Percentiles rank a stretch among this genome's conserved stretches.
These are phyloP conservation scores for Enteromius radiatus DNA, from an alignment of 2,797 vertebrate species.

Conservation along the genomic window DNA sequence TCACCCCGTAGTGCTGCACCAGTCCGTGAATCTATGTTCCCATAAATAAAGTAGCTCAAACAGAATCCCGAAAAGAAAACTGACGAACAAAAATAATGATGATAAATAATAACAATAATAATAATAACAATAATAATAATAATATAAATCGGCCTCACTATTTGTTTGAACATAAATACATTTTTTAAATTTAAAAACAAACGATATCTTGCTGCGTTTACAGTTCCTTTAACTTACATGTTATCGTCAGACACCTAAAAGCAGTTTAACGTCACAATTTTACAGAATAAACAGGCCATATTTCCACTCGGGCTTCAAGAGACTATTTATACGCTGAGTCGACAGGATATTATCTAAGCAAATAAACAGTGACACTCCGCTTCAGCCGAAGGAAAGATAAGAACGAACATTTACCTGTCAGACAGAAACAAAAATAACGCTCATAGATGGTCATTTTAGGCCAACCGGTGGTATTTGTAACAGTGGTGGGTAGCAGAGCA, in stretches of 20 bases:
- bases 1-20: too few relatives aligned
- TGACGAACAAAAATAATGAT: not conserved
- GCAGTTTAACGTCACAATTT: constrained; percentile 20
- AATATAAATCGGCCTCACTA: not conserved
- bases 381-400: not conserved
- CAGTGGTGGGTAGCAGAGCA: constrained; percentile 23
- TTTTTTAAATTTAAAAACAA: not conserved
- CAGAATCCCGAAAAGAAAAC: not conserved
- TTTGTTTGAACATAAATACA: not conserved
- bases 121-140: too few relatives aligned
- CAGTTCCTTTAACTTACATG: not conserved
- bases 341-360: not conserved
- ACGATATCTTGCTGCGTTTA: not conserved
- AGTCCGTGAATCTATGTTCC: too few relatives aligned
- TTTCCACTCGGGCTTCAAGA: constrained; percentile 16
- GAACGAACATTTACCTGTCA: constrained; percentile 32
- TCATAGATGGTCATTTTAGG: constrained; percentile 39
- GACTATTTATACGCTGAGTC: constrained; percentile 9
- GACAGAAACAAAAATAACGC: not conserved
- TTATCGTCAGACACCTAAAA: not conserved
- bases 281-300: constrained; percentile 41
- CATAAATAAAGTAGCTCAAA: not conserved
- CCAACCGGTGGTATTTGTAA: constrained; percentile 11
- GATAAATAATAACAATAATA: too few relatives aligned
- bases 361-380: constrained; percentile 3